These are phyloP conservation scores for Coptodon rendalli DNA, from an alignment of 2,113 vertebrate genomes.

Conservation along the genomic window DNA sequence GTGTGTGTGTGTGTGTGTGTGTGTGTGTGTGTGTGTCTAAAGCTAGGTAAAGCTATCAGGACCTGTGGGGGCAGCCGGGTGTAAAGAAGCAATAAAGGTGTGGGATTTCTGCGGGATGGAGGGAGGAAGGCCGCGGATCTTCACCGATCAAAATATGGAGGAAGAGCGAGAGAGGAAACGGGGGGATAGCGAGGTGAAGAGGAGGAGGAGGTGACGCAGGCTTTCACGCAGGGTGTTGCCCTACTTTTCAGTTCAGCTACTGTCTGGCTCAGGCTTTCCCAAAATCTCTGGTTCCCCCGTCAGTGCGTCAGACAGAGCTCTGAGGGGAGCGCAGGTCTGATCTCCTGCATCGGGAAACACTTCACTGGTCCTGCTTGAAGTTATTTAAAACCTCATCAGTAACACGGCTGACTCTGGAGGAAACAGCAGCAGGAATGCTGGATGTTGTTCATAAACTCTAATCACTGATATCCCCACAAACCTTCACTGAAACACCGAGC, in stretches of 20 bases:
- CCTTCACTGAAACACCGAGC: background rate
- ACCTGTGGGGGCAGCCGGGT: background rate
- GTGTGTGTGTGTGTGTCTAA: no score
- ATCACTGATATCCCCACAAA: background rate
- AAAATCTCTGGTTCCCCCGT: background rate
- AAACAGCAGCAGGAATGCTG: background rate
- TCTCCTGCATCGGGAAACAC: background rate
- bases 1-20: background rate
- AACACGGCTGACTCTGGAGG: background rate
- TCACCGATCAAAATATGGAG: background rate
- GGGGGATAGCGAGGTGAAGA: background rate
- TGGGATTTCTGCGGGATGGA: background rate
- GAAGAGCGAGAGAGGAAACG: background rate
- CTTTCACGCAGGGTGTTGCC: conserved; percentile 16
- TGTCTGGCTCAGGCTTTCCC: conserved; percentile 16
- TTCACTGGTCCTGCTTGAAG: background rate
- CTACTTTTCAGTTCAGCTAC: conserved; percentile 23
- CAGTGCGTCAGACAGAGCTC: background rate
- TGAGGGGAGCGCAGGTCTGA: background rate
- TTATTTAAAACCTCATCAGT: background rate
- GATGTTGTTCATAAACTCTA: background rate
- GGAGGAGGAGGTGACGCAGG: background rate
- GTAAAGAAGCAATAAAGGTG: background rate
- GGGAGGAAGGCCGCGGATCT: background rate
- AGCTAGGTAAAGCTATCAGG: background rate